phyloP scores from a whole-genome alignment of 2,888 invertebrate genomes.

The Archips crataeganus region DNA sequence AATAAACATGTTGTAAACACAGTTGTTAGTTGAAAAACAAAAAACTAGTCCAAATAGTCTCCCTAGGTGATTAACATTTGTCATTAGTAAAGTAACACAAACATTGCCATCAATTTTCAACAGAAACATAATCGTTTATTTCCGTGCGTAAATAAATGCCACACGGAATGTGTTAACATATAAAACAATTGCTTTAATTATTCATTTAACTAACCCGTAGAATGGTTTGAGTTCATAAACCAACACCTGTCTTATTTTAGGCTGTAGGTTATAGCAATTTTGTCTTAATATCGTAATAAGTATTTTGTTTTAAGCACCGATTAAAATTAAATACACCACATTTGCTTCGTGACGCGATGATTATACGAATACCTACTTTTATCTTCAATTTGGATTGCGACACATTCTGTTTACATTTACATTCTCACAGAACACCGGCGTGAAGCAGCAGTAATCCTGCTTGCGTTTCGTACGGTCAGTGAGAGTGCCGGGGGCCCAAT shows the following conservation, averaged over 20 bases:
- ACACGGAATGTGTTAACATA: conserved; percentile 12
- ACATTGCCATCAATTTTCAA: conserved; percentile 9
- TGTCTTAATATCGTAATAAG: conserved; percentile 14
- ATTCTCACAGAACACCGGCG: no score
- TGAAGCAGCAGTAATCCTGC: no score
- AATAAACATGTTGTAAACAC: background rate
- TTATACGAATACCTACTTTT: no score
- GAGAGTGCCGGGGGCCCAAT: no score
- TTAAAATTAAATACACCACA: no score
- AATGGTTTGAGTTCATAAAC: conserved; percentile 14
- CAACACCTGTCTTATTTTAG: conserved; percentile 5
- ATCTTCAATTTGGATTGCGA: no score
- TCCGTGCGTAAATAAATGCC: background rate
- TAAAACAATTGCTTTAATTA: conserved; percentile 22
- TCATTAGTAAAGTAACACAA: background rate
- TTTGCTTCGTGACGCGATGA: no score
- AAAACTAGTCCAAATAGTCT: background rate
- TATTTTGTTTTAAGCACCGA: no score
- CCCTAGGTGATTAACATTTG: background rate
- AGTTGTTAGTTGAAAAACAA: background rate
- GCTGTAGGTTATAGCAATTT: background rate
- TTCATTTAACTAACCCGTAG: conserved; percentile 12
- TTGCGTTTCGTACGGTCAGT: no score
- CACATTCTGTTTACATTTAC: no score
- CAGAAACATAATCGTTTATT: conserved; percentile 10